Evolutionary conservation across 2,113 vertebrate genomes (phyloP), one percentile per base, ranked within the genome.

Genomic region (Notothenia coriiceps): DNA sequence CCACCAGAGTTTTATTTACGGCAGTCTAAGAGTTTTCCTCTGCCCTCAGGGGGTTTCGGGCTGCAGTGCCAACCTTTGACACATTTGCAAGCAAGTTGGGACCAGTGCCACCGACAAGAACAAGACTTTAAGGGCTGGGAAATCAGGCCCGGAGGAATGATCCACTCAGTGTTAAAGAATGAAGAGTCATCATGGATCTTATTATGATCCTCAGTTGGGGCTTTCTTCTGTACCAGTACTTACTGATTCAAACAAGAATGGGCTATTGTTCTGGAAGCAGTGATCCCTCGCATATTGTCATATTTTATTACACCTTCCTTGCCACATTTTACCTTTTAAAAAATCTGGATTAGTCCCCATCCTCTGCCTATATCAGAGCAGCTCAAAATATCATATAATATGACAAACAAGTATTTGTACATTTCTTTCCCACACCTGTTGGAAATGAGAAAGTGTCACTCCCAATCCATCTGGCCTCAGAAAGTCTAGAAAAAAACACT

Each of bases 1-100:
- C 75, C 35, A 40, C 1, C 29, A 3, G 29, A 9, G 40, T 78
- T 84, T 51, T 66, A 73, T 85, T 77, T 70, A 60, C 61, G 83
- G 72, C 60, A 72, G 56, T 63, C 5, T 60, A 60, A 68, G 80
- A n/a, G 64, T 44, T 54, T 82, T 74, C 56, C 56, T 6, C 74
- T 62, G 77, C 82, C 85, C 77, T 74, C 57, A 12, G 75, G 76
- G 79, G n/a, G 49, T 50, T 47, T 29, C 3, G 25, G n/a, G 57
- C 57, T 61, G 47, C 60, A 29, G 10, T 52, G 67, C 15, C 54
- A 66, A 44, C 79, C 70, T 81, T 85, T 66, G 74, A 49, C 55
- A 59, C 0, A 7, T 63, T 80, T 84, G 64, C 74, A 72, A 79
- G 82, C 86, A 83, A 85, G 81, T 84, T 70, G 35, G 86, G 86